These are phyloP conservation scores for Daphoenositta chrysoptera DNA, from an alignment of 2,113 vertebrate genomes.

Conservation along the genomic window DNA sequence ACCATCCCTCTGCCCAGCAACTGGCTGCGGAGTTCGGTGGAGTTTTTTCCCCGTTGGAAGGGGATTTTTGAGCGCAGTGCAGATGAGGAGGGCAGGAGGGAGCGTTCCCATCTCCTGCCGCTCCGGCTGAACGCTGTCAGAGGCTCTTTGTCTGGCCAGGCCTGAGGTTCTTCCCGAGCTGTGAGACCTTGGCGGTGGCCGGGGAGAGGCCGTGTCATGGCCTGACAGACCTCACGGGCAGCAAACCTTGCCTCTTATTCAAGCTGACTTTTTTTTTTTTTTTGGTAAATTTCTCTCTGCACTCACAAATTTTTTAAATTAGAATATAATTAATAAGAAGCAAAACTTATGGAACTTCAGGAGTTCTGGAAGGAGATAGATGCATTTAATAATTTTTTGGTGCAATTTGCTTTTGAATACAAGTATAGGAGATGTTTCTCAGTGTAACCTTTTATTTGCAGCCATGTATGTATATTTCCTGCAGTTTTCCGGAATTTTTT, in stretches of 20 bases:
- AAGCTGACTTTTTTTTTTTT: neutral
- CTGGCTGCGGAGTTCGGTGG: neutral
- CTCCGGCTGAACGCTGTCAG: neutral
- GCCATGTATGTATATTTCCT: neutral
- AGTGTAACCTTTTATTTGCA: neutral
- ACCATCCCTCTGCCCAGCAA: neutral
- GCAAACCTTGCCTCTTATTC: neutral
- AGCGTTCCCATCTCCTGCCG: neutral
- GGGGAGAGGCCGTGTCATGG: neutral
- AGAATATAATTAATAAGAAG: neutral
- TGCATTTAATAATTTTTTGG: neutral
- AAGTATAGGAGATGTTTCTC: neutral
- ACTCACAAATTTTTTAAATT: neutral
- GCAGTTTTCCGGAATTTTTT: neutral
- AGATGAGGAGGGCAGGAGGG: neutral
- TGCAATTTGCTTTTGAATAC: neutral
- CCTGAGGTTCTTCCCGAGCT: neutral
- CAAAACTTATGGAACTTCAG: neutral
- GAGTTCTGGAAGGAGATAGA: neutral
- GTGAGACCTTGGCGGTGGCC: neutral
- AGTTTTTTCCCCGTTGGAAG: neutral
- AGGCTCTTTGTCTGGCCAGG: constrained; percentile 25
- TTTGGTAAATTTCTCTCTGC: neutral
- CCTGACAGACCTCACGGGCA: neutral
- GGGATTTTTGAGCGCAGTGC: neutral